Base-by-base conservation (phyloP, 1,140 invertebrate species). In the Apis florea region DNA sequence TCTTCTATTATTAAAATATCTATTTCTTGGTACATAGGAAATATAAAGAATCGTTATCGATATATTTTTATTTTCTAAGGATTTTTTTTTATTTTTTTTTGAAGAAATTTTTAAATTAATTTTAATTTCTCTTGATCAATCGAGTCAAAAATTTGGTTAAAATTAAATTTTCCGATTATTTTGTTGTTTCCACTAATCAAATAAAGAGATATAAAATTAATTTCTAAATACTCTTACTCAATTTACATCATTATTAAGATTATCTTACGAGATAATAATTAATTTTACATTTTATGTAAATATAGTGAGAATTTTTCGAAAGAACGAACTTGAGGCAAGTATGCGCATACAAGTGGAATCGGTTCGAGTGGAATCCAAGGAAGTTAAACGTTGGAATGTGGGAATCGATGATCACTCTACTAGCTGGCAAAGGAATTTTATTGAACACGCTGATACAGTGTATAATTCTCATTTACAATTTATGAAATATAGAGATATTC, bases 341-440 rank as follows among this genome's bases (percentile, higher is more conserved):
- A 64, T 54, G 59, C 78, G n/a, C 17, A 6, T 40, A 24, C 31
- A 73, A 64, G 26, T 49, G 78, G 69, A 71, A 79, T 71, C 47
- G 68, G 24, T 70, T 40, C 76, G 47, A 26, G 19, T 40, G 77
- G 68, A 79, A 64, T 79, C 51, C 69, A 17, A 17, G 49, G 59
- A 79, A 64, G 69, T 56, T 56, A 12, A 54, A 10, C 69, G 15
- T 17, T 3, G 70, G 78, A 79, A 79, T 79, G 78, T 73, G 21
- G 69, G 66, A 79, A 73, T 79, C 78, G 58, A 79, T 54, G 77
- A 79, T 72, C 77, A 51, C 47, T 72, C 59, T 53, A 17, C 68
- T 79, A 53, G 59, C 63, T 21, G n/a, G 15, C 24, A 24, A 61
- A 59, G 70, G 78, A 54, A 64, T 64, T 64, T 64, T 64, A 72